Conservation (phyloP, 2,797 vertebrate species). For the Chloroceryle amazona region DNA sequence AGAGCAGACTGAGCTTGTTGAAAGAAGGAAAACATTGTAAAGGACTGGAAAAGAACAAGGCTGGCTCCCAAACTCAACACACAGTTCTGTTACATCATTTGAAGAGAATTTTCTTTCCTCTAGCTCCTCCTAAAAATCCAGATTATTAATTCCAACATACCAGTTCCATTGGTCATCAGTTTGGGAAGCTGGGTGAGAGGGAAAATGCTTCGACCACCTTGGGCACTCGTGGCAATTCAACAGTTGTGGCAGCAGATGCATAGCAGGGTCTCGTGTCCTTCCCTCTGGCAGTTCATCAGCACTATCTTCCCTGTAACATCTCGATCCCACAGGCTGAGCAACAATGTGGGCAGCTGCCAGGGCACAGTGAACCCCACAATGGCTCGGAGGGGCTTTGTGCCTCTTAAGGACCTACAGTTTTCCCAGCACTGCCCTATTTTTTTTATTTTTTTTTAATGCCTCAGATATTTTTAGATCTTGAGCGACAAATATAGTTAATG, state of each 20-base stretch:
- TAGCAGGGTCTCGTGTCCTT: background rate
- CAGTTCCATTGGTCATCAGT: background rate
- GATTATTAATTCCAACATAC: background rate
- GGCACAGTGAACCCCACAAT: background rate
- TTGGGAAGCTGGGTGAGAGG: background rate
- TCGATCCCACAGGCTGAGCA: background rate
- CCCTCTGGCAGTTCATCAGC: background rate
- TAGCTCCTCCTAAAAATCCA: rapidly evolving
- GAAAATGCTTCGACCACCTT: background rate
- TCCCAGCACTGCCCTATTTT: conserved; percentile 33
- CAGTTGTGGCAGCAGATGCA: rapidly evolving
- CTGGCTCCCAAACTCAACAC: background rate
- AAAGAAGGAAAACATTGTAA: background rate
- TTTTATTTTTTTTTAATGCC: conserved; percentile 52
- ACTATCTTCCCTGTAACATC: background rate
- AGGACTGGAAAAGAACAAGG: background rate
- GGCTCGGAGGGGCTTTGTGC: background rate
- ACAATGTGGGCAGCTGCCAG: background rate
- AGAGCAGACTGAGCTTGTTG: background rate
- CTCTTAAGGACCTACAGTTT: conserved; percentile 43
- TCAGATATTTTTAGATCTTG: conserved; percentile 73
- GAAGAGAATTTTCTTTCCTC: background rate
- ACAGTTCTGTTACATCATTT: rapidly evolving
- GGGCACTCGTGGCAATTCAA: background rate
- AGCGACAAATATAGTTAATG: conserved; percentile 78